Evolutionary conservation across 2,888 invertebrate species (phyloP).

Genomic region (Lacanobia oleracea): DNA sequence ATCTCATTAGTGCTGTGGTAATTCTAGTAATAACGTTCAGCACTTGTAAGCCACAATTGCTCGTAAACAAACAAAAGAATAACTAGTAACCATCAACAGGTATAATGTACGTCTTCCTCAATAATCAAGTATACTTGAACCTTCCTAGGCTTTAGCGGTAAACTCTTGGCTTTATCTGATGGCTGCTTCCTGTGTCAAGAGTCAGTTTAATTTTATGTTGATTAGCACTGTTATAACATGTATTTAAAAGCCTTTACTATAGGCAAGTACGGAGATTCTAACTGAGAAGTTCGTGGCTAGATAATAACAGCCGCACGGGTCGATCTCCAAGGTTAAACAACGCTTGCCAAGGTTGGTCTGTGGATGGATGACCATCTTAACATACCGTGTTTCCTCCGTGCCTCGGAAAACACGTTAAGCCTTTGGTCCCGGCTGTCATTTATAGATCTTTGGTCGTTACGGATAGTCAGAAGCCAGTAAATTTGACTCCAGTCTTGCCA

Average conservation of each 20-base stretch:
- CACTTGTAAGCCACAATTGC: not conserved
- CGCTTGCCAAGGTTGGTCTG: too few species aligned
- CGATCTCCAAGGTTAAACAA: too few species aligned
- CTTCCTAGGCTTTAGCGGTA: constrained; percentile 14
- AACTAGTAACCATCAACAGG: constrained; percentile 7
- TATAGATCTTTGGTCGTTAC: too few species aligned
- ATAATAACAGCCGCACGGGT: too few species aligned
- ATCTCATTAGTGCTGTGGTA: not conserved
- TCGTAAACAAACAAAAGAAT: constrained; percentile 11
- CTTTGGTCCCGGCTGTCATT: too few species aligned
- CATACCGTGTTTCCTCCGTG: too few species aligned
- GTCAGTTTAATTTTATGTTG: constrained; percentile 32
- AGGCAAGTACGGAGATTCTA: too few species aligned
- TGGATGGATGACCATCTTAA: too few species aligned
- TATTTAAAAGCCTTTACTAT: not conserved
- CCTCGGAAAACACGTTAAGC: too few species aligned
- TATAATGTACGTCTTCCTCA: constrained; percentile 15
- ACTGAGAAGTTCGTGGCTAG: too few species aligned
- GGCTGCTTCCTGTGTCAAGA: constrained; percentile 37
- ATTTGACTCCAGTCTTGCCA: too few species aligned
- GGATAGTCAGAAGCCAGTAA: too few species aligned
- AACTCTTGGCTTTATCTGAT: constrained; percentile 37
- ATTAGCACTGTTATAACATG: constrained; percentile 12
- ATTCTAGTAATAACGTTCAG: not conserved
- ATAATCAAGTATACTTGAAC: constrained; percentile 23